Evolutionary conservation across 2,797 vertebrate genomes (phyloP).

Genomic region (Merluccius polli): DNA sequence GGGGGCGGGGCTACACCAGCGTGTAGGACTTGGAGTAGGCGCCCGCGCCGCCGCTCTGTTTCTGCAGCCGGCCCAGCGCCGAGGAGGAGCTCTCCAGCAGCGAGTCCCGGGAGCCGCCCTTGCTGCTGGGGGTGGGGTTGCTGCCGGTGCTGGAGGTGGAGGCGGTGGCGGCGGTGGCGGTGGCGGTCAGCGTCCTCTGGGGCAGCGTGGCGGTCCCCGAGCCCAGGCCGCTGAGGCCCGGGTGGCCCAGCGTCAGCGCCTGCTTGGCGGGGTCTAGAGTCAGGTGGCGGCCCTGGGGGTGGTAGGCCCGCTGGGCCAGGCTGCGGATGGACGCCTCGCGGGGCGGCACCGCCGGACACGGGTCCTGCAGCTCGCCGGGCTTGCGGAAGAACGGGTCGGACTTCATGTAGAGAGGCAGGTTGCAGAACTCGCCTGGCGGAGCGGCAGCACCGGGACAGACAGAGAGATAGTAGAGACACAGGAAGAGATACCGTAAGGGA

Average conservation of each 20-base stretch:
- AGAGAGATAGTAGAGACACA: too few species aligned
- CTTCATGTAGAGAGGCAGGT: constrained; percentile 96
- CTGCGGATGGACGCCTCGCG: constrained; percentile 94
- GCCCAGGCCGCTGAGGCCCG: constrained; percentile 73
- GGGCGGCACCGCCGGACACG: constrained; percentile 91
- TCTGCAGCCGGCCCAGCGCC: constrained; percentile 89
- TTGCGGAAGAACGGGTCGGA: constrained; percentile 95
- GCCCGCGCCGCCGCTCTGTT: constrained; percentile 90
- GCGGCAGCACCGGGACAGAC: background rate
- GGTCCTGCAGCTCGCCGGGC: constrained; percentile 87
- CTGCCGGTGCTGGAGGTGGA: constrained; percentile 73
- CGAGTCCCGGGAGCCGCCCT: constrained; percentile 97
- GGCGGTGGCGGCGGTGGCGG: constrained; percentile 72
- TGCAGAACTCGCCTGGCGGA: constrained; percentile 92
- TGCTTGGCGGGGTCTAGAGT: constrained; percentile 91
- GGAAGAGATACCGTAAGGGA: background rate
- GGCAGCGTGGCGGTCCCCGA: constrained; percentile 89
- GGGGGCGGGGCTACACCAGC: constrained; percentile 81
- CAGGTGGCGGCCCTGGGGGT: constrained; percentile 91
- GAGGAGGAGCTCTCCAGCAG: constrained; percentile 96
- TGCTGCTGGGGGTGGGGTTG: constrained; percentile 73
- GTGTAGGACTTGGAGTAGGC: constrained; percentile 99
- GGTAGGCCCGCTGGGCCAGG: constrained; percentile 88
- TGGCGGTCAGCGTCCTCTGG: constrained; percentile 92
- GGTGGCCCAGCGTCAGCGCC: constrained; percentile 83